Conservation (phyloP, 1,140 invertebrate genomes). For the Cherax quadricarinatus region DNA sequence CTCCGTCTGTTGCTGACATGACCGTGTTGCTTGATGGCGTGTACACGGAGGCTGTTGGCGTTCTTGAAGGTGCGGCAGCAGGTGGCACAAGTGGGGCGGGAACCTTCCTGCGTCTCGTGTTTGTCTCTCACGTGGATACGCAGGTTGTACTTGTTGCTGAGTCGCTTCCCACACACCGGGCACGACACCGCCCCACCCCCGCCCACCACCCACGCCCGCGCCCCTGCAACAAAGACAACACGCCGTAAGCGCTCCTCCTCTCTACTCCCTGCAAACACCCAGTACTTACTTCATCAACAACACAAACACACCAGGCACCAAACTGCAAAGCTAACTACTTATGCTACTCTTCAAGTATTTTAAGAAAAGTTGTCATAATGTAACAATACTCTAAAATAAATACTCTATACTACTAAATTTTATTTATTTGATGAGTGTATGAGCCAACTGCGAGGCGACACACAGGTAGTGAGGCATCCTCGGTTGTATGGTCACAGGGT, state of each 20-base stretch:
- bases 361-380: constrained; percentile 8
- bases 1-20: constrained; percentile 41
- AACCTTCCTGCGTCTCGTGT: constrained; percentile 47
- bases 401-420: constrained; percentile 4
- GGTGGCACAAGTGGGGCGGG: constrained; percentile 54
- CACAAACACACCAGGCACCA: constrained; percentile 12
- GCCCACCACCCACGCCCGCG: constrained; percentile 68
- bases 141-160: constrained; percentile 71
- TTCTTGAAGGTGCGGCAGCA: constrained; percentile 67
- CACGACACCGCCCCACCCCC: constrained; percentile 69
- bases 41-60: constrained; percentile 66
- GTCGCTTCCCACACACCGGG: constrained; percentile 62
- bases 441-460: neutral
- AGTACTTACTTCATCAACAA: constrained; percentile 10
- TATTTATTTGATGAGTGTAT: constrained; percentile 19
- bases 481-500: neutral
- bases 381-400: neutral
- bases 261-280: constrained; percentile 7
- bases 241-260: constrained; percentile 52
- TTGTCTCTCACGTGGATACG: constrained; percentile 68
- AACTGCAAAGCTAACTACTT: constrained; percentile 32
- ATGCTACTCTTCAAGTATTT: constrained; percentile 5
- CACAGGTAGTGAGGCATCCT: neutral
- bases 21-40: constrained; percentile 67
- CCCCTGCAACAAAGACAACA: constrained; percentile 68